Evolutionary conservation across 2,888 invertebrate species (phyloP), one percentile per base, ranked within the genome.

Genomic region (Rapana venosa): DNA sequence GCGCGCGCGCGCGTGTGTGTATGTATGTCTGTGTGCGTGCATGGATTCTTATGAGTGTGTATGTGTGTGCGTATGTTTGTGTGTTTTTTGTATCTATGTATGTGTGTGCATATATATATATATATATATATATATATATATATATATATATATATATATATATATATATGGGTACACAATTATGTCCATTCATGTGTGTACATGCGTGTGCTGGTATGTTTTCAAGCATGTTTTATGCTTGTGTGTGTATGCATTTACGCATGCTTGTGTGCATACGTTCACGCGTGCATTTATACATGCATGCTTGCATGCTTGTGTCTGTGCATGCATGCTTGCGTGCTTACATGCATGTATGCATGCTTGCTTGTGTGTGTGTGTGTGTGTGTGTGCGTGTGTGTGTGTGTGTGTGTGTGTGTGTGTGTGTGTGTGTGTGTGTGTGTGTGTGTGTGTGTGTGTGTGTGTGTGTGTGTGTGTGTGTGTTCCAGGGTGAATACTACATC

Each of bases 401-500:
- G 0, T 8, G 36, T 47, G 20, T 36, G 36, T 47, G 20, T 36
- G 36, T 47, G 20, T 36, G 36, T 47, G 20, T 36, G 36, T 56
- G 20, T 36, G 26, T 15, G 13, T 30, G 11, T 36, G 11, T 30
- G 11, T 36, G 30, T 30, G 30, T 81, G 20, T 22, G 30, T 30
- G 30, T 30, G 30, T 36, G 30, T 20, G 11, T 30, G 11, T 15
- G 26, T 20, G 61, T 20, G 61, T 20, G 1, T 32, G 26, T 13
- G 32, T 20, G 26, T 20, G 61, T 22, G 85, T 47, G 47, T 11
- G 13, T 81, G 17, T 36, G 8, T 36, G 6, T 74, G 30, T 92
- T 92, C 30, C 85, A 93, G 94, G 94, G 94, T 0, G 94, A 94
- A 87, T 94, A 93, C 88, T 94, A 92, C 87, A n/a, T 93, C 20